Evolutionary conservation across 2,888 invertebrate species (phyloP).

Genomic region (Mythimna impura): DNA sequence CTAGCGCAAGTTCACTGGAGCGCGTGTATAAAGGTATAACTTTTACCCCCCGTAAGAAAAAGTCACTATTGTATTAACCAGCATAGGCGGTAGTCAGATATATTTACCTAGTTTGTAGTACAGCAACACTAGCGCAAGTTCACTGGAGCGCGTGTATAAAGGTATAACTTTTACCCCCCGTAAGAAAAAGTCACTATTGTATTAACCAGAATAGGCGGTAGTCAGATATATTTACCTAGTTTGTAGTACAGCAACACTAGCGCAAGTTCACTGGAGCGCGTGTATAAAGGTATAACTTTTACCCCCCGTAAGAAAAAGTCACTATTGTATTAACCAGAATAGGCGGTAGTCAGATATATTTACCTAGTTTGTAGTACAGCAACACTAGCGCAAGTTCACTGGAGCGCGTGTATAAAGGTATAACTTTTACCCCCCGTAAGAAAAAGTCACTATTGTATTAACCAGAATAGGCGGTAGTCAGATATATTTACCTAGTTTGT

Average conservation of each 20-base stretch:
- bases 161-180: too few relatives aligned
- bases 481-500: constrained; percentile 90
- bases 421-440: background rate
- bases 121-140: constrained; percentile 94
- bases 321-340: too few relatives aligned
- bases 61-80: too few relatives aligned
- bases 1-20: constrained; percentile 94
- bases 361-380: constrained; percentile 92
- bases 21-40: constrained; percentile 84
- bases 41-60: too few relatives aligned
- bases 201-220: too few relatives aligned
- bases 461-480: background rate
- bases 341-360: constrained; percentile 31
- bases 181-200: too few relatives aligned
- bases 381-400: constrained; percentile 95
- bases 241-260: constrained; percentile 93
- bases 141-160: constrained; percentile 92
- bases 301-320: too few relatives aligned
- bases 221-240: constrained; percentile 84
- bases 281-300: constrained; percentile 71
- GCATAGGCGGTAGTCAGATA: too few relatives aligned
- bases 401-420: constrained; percentile 89
- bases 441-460: too few relatives aligned
- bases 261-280: constrained; percentile 94
- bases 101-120: constrained; percentile 91